Conservation (phyloP, 2,888 invertebrate genomes). For the Cyrtodaria siliqua region DNA sequence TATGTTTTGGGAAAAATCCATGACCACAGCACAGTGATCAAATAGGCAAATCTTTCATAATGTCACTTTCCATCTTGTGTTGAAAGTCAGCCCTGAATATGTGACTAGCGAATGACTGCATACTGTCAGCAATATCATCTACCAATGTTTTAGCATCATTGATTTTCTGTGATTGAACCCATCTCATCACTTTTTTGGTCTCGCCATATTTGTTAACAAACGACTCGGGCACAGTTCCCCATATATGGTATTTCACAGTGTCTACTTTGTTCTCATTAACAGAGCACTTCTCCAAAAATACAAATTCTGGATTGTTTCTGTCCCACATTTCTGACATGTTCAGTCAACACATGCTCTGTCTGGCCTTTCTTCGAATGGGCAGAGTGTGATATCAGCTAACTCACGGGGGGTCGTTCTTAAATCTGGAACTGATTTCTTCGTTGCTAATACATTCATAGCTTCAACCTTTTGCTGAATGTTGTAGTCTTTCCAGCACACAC, state of each 20-base stretch:
- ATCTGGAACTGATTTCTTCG: not conserved
- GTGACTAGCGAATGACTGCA: constrained; percentile 17
- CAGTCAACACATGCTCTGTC: constrained; percentile 27
- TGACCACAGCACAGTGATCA: constrained; percentile 27
- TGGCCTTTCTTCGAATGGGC: constrained; percentile 20
- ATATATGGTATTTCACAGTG: constrained; percentile 22
- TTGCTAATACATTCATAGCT: constrained; percentile 28
- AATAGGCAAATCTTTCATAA: constrained; percentile 17
- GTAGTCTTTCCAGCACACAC: constrained; percentile 46
- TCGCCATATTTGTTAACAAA: constrained; percentile 10
- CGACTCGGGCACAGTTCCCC: constrained; percentile 17
- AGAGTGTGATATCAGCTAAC: constrained; percentile 28
- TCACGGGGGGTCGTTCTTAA: not conserved
- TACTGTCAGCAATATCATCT: not conserved
- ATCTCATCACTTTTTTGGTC: constrained; percentile 3
- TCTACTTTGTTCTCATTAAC: too few relatives aligned
- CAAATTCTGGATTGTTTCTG: not conserved
- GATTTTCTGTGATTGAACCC: constrained; percentile 15
- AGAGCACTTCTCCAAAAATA: too few relatives aligned
- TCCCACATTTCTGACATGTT: constrained; percentile 15
- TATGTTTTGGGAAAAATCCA: constrained; percentile 41
- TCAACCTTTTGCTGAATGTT: constrained; percentile 40
- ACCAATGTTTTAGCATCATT: not conserved
- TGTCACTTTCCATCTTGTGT: constrained; percentile 16
- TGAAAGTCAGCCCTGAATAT: constrained; percentile 27